These are phyloP conservation scores for Porphyrio hochstetteri DNA, from an alignment of 2,113 vertebrate genomes.

Conservation along the genomic window DNA sequence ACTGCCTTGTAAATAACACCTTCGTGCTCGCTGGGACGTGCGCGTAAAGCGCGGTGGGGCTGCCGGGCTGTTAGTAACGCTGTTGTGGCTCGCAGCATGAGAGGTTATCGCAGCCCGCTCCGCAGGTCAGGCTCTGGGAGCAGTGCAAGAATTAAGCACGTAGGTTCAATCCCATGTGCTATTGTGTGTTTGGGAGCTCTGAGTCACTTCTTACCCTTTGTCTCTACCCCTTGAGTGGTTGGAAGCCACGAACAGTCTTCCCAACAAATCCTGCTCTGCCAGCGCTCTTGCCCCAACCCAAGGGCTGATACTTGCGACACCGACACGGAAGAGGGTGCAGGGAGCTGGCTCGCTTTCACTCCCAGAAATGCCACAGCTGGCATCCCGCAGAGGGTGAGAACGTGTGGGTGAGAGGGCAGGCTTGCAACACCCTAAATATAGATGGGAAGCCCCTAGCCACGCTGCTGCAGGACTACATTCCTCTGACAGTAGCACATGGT, in stretches of 20 bases:
- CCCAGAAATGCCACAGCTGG: not conserved
- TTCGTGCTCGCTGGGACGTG: fast-evolving
- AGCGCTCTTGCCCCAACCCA: fast-evolving
- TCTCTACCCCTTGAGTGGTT: not conserved
- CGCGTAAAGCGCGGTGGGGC: fast-evolving
- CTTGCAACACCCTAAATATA: constrained; percentile 45
- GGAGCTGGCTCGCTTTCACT: not conserved
- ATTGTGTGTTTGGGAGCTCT: not conserved
- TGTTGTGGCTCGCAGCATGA: fast-evolving
- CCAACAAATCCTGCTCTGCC: not conserved
- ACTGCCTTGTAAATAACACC: not conserved
- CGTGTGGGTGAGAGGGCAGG: not conserved
- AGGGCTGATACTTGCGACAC: not conserved
- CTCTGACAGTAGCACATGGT: not conserved
- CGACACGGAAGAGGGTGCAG: fast-evolving
- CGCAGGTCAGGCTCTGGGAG: fast-evolving
- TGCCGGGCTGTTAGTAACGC: not conserved
- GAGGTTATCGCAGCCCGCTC: not conserved
- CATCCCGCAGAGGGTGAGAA: not conserved
- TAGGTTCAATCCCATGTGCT: not conserved
- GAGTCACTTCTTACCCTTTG: not conserved
- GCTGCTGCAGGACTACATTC: not conserved
- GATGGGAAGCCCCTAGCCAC: constrained; percentile 30
- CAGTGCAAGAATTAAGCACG: not conserved
- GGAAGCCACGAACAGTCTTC: not conserved